Evolutionary conservation across 2,113 vertebrate species (phyloP).

Genomic region (Neofelis nebulosa): DNA sequence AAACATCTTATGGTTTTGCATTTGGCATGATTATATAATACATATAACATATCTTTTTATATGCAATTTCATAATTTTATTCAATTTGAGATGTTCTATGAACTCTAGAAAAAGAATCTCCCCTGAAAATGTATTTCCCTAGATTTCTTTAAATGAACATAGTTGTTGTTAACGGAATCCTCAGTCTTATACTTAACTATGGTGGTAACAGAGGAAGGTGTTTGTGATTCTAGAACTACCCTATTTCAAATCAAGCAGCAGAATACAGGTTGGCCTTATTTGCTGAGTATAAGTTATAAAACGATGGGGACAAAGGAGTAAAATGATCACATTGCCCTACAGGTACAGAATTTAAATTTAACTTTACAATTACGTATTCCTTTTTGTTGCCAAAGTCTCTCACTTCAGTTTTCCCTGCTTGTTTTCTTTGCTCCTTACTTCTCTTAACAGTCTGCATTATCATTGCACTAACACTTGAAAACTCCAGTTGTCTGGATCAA

Average conservation of each 20-base stretch:
- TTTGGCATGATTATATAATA: neutral
- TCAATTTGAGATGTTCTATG: neutral
- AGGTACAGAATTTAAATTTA: neutral
- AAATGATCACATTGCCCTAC: neutral
- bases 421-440: neutral
- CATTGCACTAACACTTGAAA: neutral
- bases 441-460: neutral
- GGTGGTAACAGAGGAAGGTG: neutral
- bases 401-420: neutral
- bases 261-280: neutral
- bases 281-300: slow-evolving; percentile 29
- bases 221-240: neutral
- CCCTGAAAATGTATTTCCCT: neutral
- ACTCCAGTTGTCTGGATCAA: slow-evolving; percentile 47
- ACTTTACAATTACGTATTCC: neutral
- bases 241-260: neutral
- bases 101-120: neutral
- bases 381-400: neutral
- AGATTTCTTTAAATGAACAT: neutral
- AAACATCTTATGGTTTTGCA: neutral
- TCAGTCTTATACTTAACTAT: neutral
- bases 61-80: neutral
- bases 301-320: neutral
- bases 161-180: neutral
- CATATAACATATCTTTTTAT: neutral